Evolutionary conservation across 2,113 vertebrate genomes (phyloP).

Genomic region (Neotragus moschatus): DNA sequence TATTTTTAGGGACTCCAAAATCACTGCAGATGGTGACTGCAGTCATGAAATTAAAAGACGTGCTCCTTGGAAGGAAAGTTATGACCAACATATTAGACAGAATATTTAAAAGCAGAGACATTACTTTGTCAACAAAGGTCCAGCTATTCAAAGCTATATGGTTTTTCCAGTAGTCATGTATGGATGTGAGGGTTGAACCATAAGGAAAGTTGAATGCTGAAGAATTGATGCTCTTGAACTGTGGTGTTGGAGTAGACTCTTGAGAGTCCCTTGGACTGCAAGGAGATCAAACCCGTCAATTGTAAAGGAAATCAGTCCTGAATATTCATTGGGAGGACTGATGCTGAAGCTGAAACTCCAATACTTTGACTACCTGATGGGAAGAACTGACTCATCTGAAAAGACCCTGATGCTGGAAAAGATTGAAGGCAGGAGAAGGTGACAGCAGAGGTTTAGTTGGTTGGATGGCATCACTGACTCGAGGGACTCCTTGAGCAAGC

Average conservation of each 20-base stretch:
- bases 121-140: not conserved
- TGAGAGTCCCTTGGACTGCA: not conserved
- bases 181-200: not conserved
- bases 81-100: not conserved
- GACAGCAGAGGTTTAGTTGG: not conserved
- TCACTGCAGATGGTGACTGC: not conserved
- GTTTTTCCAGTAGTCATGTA: not conserved
- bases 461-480: not conserved
- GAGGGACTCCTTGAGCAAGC: not conserved
- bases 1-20: not conserved
- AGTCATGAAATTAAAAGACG: not conserved
- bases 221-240: not conserved
- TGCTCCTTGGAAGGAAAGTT: not conserved
- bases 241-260: not conserved
- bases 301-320: not conserved
- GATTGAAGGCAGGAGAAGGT: not conserved
- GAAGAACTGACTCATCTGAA: not conserved
- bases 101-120: not conserved
- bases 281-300: fast-evolving
- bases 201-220: not conserved
- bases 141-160: not conserved
- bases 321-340: not conserved
- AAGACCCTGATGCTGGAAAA: not conserved
- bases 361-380: not conserved
- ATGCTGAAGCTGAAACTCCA: not conserved